A percentile compares a stretch with the other conserved stretches of the same genome.
These are phyloP conservation scores for Cotesia congregata DNA, from an alignment of 2,888 invertebrate genomes.

Conservation along the genomic window DNA sequence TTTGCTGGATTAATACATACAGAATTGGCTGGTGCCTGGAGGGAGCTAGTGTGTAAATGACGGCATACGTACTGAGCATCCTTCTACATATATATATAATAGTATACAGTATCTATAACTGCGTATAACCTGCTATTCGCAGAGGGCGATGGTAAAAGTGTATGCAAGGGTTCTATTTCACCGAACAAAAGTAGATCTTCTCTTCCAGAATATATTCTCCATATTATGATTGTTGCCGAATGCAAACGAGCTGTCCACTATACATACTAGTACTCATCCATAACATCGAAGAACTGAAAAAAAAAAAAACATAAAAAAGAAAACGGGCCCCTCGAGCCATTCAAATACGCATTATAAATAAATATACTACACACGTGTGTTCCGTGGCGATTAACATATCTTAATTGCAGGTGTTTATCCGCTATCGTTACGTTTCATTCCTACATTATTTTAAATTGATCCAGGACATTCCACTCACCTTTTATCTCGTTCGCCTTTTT, in stretches of 20 bases:
- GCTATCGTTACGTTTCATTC: conserved; percentile 46
- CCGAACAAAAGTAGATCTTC: conserved; percentile 15
- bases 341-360: conserved; percentile 27
- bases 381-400: conserved; percentile 62
- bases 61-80: conserved; percentile 9
- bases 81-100: neutral
- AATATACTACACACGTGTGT: conserved; percentile 50
- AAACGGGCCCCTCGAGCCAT: conserved; percentile 16
- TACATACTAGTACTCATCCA: too few species aligned
- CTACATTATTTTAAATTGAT: conserved; percentile 53
- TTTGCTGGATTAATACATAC: conserved; percentile 28
- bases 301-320: too few species aligned
- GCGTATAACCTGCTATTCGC: too few species aligned
- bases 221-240: conserved; percentile 29
- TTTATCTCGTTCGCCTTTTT: conserved; percentile 45
- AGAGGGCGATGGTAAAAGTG: too few species aligned
- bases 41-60: conserved; percentile 18
- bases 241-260: conserved; percentile 15
- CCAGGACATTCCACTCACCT: conserved; percentile 54
- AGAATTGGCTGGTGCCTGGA: neutral
- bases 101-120: neutral
- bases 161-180: neutral
- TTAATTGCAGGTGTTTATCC: conserved; percentile 63
- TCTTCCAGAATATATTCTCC: neutral
- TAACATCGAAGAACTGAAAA: too few species aligned